A percentile compares a stretch with the other conserved stretches of the same genome.
These are phyloP conservation scores for Cygnus atratus DNA, from an alignment of 2,113 vertebrate genomes.

Conservation along the genomic window DNA sequence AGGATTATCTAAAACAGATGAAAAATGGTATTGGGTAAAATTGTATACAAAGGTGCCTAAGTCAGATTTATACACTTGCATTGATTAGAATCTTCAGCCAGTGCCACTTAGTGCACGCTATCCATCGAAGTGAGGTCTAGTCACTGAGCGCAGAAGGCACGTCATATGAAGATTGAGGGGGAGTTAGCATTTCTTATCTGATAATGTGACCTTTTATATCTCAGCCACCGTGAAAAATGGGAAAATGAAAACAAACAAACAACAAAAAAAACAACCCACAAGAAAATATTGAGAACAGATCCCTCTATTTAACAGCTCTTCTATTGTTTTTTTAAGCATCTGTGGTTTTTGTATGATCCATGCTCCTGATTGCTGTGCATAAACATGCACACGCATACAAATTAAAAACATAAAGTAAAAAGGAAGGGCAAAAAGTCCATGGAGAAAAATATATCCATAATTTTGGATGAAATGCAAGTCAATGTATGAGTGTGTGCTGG, in stretches of 20 bases:
- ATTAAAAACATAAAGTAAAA: background rate
- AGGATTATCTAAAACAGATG: slow-evolving; percentile 10
- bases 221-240: slow-evolving; percentile 18
- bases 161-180: slow-evolving; percentile 35
- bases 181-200: slow-evolving; percentile 24
- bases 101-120: background rate
- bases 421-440: background rate
- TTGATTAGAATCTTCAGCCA: slow-evolving; percentile 4
- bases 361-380: background rate
- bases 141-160: background rate
- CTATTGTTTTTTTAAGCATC: background rate
- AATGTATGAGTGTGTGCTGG: background rate
- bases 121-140: background rate
- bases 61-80: background rate
- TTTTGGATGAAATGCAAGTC: background rate
- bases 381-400: background rate
- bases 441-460: background rate
- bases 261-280: background rate
- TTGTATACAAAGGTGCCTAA: background rate
- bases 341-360: background rate
- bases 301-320: background rate
- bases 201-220: slow-evolving; percentile 25
- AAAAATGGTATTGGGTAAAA: background rate
- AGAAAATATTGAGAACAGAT: background rate
- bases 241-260: background rate